Base-by-base conservation (phyloP, 2,888 invertebrate genomes). In the Drosophila leonis region DNA sequence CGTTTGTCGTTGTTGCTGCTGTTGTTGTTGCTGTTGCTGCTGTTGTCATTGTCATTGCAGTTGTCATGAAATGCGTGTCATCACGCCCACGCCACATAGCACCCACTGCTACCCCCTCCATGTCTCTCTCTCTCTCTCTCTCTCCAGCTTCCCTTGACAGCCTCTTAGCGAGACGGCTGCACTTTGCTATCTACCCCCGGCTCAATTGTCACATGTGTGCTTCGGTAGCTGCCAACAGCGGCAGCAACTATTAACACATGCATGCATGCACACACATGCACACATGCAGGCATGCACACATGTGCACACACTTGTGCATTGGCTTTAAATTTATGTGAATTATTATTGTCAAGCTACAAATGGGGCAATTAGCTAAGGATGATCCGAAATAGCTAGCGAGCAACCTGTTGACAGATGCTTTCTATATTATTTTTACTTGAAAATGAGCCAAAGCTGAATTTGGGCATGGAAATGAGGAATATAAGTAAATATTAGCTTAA, bases 51-150 rank as follows among this genome's bases (percentile, higher is more conserved):
- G 79, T 71, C 70, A 70, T 75, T 83, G 83, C 86, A 86, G 72
- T 84, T 84, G 83, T 87, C 82, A 82, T 87, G 66, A 87, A 72
- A 72, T 80, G 87, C 80, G 78, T 78, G 85, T 84, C 83, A 81
- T 60, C 72, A 64, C 39, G 56, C 80, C 80, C 67, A 82, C 81
- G 49, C 57, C 20, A 33, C 33, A 15, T 15, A 24, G 12, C 20
- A 10, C 29, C 18, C 29, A 10, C 61, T 20, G 3, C 15, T 6
- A 4, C 18, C 10, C 31, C 48, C 48, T 5, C 48, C 2, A 20
- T 20, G 33, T 20, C 35, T n/a, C 15, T 33, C 15, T 12, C 27
- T 5, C 20, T 12, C 12, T 20, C 1, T 15, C 56, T 15, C 41
- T 20, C 7, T 33, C 31, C n/a, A n/a, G 29, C 31, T 12, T 24